Conservation (phyloP, 2,888 invertebrate species). For the Callosobruchus maculatus region DNA sequence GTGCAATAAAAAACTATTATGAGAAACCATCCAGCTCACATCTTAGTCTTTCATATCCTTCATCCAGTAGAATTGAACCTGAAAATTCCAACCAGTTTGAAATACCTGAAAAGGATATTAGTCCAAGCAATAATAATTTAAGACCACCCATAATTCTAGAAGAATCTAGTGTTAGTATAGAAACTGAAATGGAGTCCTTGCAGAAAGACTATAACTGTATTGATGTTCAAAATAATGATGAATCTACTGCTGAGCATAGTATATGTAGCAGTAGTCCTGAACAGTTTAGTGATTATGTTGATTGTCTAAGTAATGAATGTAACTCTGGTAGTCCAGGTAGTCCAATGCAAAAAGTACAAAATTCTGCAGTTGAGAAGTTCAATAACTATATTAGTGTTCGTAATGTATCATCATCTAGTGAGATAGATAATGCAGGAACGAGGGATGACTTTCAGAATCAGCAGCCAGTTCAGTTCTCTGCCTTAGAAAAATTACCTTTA, state of each 20-base stretch:
- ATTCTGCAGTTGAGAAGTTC: background rate
- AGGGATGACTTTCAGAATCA: too few relatives aligned
- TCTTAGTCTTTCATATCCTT: background rate
- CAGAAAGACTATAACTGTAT: too few relatives aligned
- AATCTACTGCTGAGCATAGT: background rate
- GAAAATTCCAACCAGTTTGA: slow-evolving; percentile 4
- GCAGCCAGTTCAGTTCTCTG: too few relatives aligned
- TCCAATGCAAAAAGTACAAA: background rate
- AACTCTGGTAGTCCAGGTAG: background rate
- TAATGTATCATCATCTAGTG: background rate
- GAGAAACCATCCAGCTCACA: slow-evolving; percentile 10
- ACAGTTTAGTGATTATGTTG: background rate
- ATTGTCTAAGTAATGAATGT: background rate
- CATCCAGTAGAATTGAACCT: background rate
- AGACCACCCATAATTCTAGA: background rate
- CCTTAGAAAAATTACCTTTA: too few relatives aligned
- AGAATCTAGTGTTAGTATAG: background rate
- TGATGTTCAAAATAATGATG: background rate
- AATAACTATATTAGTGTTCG: background rate
- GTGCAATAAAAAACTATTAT: slow-evolving; percentile 13
- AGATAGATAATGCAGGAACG: background rate
- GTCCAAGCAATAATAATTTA: too few relatives aligned
- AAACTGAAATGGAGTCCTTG: background rate
- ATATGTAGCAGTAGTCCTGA: background rate
- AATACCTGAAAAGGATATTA: slow-evolving; percentile 14